Evolutionary conservation across 2,888 invertebrate genomes (phyloP), one percentile per base, ranked within the genome.

Genomic region (Drosophila engyochracea): DNA sequence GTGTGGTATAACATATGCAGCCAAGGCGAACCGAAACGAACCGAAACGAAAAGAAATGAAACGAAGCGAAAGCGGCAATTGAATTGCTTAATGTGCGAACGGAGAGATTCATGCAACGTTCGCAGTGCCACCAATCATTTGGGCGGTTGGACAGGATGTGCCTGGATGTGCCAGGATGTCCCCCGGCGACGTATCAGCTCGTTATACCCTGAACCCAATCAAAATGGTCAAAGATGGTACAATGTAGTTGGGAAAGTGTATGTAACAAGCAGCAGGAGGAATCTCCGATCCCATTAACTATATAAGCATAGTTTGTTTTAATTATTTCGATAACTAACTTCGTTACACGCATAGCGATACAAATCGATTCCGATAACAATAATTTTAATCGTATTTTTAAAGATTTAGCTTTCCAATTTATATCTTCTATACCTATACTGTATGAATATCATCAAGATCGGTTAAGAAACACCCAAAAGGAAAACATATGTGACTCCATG

Each of bases 91-190:
- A 68, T 47, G 68, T 33, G 64, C n/a, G 35, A 19, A 3, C 19
- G 25, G 37, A 55, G 37, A 39, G 57, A 49, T 47, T 59, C 63
- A 79, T 79, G 78, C 79, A 81, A 72, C 73, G 61, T 72, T 77
- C 82, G 82, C 78, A 62, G 54, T 65, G 79, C 72, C 65, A 57
- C 54, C 82, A 79, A 79, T 79, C 68, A 79, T 73, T 63, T 79
- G 79, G 62, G 49, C 74, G 52, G 82, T 57, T 79, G 73, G 25
- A 55, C 53, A 73, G 55, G 63, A 54, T 74, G 35, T n/a, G 59
- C 37, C 37, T 10, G 22, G 25, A 19, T 70, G 35, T 70, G 57
- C 19, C 33, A 19, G 39, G 37, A 51, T 52, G 71, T 81, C 49
- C 33, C 82, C 68, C 49, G 65, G 47, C 53, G 62, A 37, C 62